Conservation (phyloP, 2,113 vertebrate genomes). For the Alligator sinensis region DNA sequence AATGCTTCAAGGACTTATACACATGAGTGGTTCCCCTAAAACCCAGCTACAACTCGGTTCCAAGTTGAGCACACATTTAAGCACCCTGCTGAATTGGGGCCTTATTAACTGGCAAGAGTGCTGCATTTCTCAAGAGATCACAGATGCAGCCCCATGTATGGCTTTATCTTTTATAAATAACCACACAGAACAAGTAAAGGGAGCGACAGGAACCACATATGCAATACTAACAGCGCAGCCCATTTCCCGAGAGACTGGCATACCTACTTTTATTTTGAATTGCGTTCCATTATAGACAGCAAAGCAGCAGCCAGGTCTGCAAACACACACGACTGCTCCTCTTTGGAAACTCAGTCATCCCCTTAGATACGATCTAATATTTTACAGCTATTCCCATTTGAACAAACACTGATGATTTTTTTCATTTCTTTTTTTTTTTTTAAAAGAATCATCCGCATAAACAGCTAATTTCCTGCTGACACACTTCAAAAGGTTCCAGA, state of each 20-base stretch:
- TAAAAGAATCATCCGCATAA: not conserved
- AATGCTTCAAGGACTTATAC: fast-evolving
- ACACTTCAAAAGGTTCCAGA: not conserved
- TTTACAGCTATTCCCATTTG: fast-evolving
- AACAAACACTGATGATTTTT: not conserved
- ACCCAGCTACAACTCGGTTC: not conserved
- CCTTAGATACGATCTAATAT: not conserved
- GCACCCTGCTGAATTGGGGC: too few species aligned
- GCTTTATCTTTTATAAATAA: not conserved
- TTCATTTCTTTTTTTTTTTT: not conserved
- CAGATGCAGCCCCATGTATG: not conserved
- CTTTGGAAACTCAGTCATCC: not conserved
- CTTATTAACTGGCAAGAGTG: not conserved
- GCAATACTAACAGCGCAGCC: not conserved
- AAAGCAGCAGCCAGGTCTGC: not conserved
- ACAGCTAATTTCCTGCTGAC: not conserved
- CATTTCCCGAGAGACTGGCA: not conserved
- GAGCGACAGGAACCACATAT: not conserved
- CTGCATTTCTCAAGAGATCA: not conserved
- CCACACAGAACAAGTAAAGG: not conserved
- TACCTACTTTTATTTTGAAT: not conserved
- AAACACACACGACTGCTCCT: not conserved
- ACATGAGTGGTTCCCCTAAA: not conserved
- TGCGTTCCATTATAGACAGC: not conserved
- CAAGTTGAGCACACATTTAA: not conserved